phyloP scores from a whole-genome alignment of 2,797 vertebrate species.

The Notoglanidium macrostoma region DNA sequence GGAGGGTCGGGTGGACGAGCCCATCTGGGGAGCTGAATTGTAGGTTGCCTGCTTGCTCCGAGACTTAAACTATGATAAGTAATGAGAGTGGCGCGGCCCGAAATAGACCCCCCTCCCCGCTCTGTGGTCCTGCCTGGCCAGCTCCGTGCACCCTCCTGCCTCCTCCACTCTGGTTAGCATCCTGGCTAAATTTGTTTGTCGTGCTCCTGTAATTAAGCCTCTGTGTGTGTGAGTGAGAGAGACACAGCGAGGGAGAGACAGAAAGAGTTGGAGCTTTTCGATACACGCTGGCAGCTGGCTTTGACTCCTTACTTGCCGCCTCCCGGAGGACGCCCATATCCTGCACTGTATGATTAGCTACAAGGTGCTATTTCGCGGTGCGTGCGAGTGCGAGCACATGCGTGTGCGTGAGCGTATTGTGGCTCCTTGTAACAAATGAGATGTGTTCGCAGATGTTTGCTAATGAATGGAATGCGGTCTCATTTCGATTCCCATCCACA shows the following conservation, averaged over 20 bases:
- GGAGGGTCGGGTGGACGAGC: conserved; percentile 56
- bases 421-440: conserved; percentile 11
- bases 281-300: conserved; percentile 80
- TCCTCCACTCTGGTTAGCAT: conserved; percentile 85
- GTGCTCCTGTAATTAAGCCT: conserved; percentile 82
- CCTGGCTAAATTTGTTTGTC: conserved; percentile 83
- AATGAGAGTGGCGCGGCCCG: conserved; percentile 77
- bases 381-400: neutral
- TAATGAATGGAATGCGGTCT: neutral
- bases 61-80: conserved; percentile 80
- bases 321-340: conserved; percentile 46
- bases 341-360: conserved; percentile 53
- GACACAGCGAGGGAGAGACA: conserved; percentile 17
- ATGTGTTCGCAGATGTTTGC: neutral
- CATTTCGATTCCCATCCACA: neutral
- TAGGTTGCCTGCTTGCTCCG: conserved; percentile 70
- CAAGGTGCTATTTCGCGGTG: conserved; percentile 43
- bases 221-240: conserved; percentile 31
- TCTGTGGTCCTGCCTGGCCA: conserved; percentile 81
- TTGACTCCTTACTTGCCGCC: conserved; percentile 56
- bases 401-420: conserved; percentile 10
- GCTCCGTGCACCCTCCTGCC: conserved; percentile 79
- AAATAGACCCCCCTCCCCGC: conserved; percentile 71
- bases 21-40: conserved; percentile 73
- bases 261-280: conserved; percentile 60